A percentile compares a stretch with the other conserved stretches of the same genome.
Evolutionary conservation across 1,140 invertebrate genomes (phyloP).

Genomic region (Drosophila serrata): DNA sequence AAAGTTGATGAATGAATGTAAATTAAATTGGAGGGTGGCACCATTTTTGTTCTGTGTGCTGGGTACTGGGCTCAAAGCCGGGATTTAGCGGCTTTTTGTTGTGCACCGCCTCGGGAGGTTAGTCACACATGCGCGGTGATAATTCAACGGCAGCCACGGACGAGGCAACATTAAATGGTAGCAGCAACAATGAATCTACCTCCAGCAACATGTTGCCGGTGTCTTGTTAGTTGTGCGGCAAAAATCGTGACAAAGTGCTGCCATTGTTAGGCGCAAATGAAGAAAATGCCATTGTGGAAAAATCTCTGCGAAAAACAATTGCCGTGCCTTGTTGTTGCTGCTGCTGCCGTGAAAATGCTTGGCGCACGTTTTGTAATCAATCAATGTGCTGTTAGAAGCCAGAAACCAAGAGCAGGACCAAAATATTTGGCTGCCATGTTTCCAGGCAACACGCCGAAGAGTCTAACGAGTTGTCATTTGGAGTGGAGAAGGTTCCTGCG

Average conservation of each 20-base stretch:
- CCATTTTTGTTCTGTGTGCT: not conserved
- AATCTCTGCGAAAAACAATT: conserved; percentile 74
- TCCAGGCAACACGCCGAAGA: conserved; percentile 48
- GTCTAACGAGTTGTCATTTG: conserved; percentile 66
- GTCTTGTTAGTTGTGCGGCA: conserved; percentile 73
- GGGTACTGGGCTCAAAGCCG: conserved; percentile 10
- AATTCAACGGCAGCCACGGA: conserved; percentile 69
- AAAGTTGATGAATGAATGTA: not conserved
- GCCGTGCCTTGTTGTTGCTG: conserved; percentile 57
- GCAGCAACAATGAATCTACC: conserved; percentile 55
- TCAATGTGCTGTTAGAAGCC: conserved; percentile 64
- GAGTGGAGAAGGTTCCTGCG: conserved; percentile 45
- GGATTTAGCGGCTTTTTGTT: conserved; percentile 64
- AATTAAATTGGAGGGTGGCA: no score
- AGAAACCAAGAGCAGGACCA: conserved; percentile 37
- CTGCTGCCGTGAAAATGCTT: conserved; percentile 73
- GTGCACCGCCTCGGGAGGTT: conserved; percentile 75
- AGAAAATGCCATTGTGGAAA: conserved; percentile 84
- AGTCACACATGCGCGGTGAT: conserved; percentile 80
- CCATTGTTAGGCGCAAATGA: conserved; percentile 83
- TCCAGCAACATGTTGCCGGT: conserved; percentile 74
- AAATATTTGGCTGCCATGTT: conserved; percentile 67
- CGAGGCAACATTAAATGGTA: conserved; percentile 75
- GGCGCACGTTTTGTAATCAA: conserved; percentile 82
- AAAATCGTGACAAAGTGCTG: conserved; percentile 82